phyloP scores from a whole-genome alignment of 2,113 vertebrate species.

The Rhinolophus sinicus region DNA sequence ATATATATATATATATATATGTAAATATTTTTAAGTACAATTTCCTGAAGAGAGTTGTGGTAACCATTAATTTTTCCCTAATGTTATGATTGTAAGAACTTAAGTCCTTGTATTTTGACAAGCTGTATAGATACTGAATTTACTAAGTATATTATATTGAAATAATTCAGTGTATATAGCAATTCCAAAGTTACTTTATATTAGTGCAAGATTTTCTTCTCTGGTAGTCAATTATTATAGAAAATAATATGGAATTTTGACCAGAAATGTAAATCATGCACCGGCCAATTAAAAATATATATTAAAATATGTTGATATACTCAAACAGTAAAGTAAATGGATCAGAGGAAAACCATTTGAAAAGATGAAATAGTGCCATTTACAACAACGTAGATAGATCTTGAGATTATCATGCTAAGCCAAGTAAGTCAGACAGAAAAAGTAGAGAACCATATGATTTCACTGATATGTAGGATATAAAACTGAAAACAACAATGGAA shows the following conservation, averaged over 20 bases:
- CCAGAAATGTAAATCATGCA: neutral
- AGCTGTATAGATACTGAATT: neutral
- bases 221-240: neutral
- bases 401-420: too few species aligned
- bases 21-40: slow-evolving; percentile 23
- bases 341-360: neutral
- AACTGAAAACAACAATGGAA: too few species aligned
- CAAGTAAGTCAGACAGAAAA: too few species aligned
- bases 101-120: neutral
- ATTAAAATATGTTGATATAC: neutral
- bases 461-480: too few species aligned
- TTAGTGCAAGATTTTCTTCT: neutral
- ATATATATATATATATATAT: neutral
- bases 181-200: neutral
- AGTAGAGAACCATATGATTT: too few species aligned
- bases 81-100: neutral
- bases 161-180: neutral
- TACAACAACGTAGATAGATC: too few species aligned
- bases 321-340: neutral
- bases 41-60: neutral
- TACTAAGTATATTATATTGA: neutral
- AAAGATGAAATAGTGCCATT: too few species aligned
- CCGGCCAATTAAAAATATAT: neutral
- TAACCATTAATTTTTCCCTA: neutral
- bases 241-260: neutral